These are phyloP conservation scores for Atopsyche davidsoni DNA, from an alignment of 1,140 invertebrate genomes.

Conservation along the genomic window DNA sequence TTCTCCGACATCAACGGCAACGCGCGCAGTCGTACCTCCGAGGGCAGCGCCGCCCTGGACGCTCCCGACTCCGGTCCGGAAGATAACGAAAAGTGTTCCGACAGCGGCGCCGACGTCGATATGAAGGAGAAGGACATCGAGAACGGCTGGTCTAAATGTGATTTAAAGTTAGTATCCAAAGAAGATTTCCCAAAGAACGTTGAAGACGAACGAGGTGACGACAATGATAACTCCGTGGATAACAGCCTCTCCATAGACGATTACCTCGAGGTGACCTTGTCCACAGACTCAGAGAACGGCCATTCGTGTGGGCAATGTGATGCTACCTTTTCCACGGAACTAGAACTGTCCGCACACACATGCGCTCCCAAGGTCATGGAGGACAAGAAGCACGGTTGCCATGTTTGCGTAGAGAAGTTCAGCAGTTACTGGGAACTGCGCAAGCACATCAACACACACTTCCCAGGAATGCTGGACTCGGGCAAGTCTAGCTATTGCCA, in stretches of 20 bases:
- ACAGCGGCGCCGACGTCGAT: background rate
- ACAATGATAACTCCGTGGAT: constrained; percentile 44
- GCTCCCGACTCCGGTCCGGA: constrained; percentile 2
- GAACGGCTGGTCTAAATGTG: constrained; percentile 6
- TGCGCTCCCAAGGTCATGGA: constrained; percentile 39
- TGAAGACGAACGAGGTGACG: constrained; percentile 36
- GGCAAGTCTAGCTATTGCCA: constrained; percentile 50
- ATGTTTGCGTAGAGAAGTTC: constrained; percentile 47
- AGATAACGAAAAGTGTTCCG: constrained; percentile 10
- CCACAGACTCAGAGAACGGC: constrained; percentile 47
- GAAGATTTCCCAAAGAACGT: constrained; percentile 37
- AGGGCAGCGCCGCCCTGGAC: constrained; percentile 12
- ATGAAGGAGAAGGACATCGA: constrained; percentile 3
- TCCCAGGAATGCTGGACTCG: constrained; percentile 48
- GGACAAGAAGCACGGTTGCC: constrained; percentile 44
- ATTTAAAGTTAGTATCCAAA: constrained; percentile 37
- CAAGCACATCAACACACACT: constrained; percentile 47
- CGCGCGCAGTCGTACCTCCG: constrained; percentile 11
- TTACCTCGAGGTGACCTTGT: constrained; percentile 47
- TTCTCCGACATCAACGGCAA: constrained; percentile 18
- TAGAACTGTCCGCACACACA: constrained; percentile 38
- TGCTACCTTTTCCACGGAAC: constrained; percentile 44
- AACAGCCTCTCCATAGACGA: constrained; percentile 49
- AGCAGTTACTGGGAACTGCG: constrained; percentile 47
- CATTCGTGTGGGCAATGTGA: constrained; percentile 45